Evolutionary conservation across 1,140 invertebrate species (phyloP).

Genomic region (Papilio glaucus): DNA sequence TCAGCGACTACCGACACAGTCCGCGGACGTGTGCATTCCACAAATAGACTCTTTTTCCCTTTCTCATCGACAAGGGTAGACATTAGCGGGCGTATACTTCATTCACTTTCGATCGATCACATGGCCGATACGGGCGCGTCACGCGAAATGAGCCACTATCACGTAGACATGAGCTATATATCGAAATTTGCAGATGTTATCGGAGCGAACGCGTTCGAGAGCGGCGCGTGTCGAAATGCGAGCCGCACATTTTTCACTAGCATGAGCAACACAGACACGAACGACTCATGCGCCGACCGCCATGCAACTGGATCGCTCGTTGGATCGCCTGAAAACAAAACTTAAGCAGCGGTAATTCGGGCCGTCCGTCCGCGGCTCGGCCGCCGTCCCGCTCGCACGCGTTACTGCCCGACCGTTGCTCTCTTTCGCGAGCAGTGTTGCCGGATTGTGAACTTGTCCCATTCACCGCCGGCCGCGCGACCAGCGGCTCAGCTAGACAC

Average conservation of each 20-base stretch:
- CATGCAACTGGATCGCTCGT: conserved; percentile 56
- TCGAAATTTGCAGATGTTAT: conserved; percentile 76
- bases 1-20: conserved; percentile 63
- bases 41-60: conserved; percentile 75
- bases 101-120: conserved; percentile 66
- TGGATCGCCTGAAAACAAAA: conserved; percentile 71
- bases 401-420: conserved; percentile 38
- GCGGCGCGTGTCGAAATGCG: conserved; percentile 68
- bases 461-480: conserved; percentile 63
- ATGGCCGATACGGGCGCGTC: conserved; percentile 64
- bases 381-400: conserved; percentile 52
- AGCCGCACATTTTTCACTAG: conserved; percentile 64
- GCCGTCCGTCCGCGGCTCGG: conserved; percentile 56
- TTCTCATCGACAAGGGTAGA: conserved; percentile 68
- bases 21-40: conserved; percentile 77
- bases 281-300: conserved; percentile 62
- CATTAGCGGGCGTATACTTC: conserved; percentile 64
- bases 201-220: conserved; percentile 66
- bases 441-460: conserved; percentile 70
- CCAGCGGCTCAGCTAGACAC: conserved; percentile 52
- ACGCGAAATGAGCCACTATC: conserved; percentile 68
- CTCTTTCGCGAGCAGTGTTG: conserved; percentile 58
- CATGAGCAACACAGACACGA: conserved; percentile 44
- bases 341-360: conserved; percentile 72
- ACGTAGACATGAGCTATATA: conserved; percentile 71